Conservation (phyloP, 2,797 vertebrate genomes). For the Gobio occitaniae region DNA sequence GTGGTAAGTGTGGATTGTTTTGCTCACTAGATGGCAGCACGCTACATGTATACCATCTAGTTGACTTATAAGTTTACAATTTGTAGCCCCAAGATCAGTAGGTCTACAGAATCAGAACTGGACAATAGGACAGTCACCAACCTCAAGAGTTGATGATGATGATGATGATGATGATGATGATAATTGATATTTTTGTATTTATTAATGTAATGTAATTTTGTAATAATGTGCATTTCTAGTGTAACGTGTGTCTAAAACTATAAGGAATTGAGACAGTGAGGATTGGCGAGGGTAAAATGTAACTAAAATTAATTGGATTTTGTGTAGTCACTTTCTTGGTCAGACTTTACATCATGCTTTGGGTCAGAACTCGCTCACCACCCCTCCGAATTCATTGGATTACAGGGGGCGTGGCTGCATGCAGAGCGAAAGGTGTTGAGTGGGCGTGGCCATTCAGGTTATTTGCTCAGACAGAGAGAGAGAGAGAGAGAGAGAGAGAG, state of each 20-base stretch:
- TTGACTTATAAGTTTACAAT: neutral
- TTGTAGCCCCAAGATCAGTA: neutral
- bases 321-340: neutral
- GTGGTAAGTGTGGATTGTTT: neutral
- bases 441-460: constrained; percentile 69
- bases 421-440: constrained; percentile 11
- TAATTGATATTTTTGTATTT: too few relatives aligned
- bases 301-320: neutral
- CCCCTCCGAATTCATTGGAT: neutral
- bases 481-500: constrained; percentile 56
- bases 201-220: too few relatives aligned
- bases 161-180: too few relatives aligned
- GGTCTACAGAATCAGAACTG: neutral
- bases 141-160: neutral
- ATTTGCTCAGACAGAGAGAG: constrained; percentile 65
- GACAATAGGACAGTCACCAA: neutral
- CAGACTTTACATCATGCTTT: neutral
- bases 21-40: neutral
- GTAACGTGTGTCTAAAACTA: too few relatives aligned
- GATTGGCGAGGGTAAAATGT: neutral
- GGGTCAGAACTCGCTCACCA: neutral
- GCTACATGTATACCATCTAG: neutral
- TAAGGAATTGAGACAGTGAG: neutral
- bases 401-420: neutral
- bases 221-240: too few relatives aligned